phyloP scores from a whole-genome alignment of 2,113 vertebrate species.

The Heterotis niloticus region DNA sequence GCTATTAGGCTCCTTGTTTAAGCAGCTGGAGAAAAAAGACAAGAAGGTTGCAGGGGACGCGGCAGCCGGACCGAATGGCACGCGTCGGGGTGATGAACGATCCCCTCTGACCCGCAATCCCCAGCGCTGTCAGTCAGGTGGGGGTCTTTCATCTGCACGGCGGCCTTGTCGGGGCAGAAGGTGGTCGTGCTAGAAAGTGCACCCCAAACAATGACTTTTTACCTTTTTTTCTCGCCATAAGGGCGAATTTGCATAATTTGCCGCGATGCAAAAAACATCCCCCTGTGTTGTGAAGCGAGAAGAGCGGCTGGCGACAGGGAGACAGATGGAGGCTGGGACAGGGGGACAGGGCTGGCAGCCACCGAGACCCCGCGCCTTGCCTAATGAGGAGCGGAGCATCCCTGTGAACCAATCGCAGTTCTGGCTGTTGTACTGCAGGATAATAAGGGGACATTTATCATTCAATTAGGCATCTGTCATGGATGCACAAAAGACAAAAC shows the following conservation, averaged over 20 bases:
- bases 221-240: conserved; percentile 65
- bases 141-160: conserved; percentile 98
- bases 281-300: conserved; percentile 47
- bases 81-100: conserved; percentile 98
- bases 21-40: conserved; percentile 54
- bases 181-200: conserved; percentile 37
- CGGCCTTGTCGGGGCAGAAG: conserved; percentile 78
- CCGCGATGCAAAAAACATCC: conserved; percentile 64
- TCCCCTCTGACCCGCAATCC: conserved; percentile 88
- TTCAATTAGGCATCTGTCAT: conserved; percentile 99
- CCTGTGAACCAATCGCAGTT: conserved; percentile 79
- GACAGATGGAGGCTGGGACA: conserved; percentile 90
- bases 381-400: conserved; percentile 70
- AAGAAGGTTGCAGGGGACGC: conserved; percentile 42
- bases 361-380: conserved; percentile 58
- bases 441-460: conserved; percentile 99
- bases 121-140: conserved; percentile 94
- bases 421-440: conserved; percentile 88
- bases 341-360: conserved; percentile 75
- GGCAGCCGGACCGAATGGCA: conserved; percentile 84
- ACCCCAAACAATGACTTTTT: conserved; percentile 59
- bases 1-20: conserved; percentile 88
- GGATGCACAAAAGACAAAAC: conserved; percentile 80
- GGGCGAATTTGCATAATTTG: conserved; percentile 84
- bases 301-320: conserved; percentile 56